phyloP scores from a whole-genome alignment of 2,113 vertebrate species.

The Onychostoma macrolepis region DNA sequence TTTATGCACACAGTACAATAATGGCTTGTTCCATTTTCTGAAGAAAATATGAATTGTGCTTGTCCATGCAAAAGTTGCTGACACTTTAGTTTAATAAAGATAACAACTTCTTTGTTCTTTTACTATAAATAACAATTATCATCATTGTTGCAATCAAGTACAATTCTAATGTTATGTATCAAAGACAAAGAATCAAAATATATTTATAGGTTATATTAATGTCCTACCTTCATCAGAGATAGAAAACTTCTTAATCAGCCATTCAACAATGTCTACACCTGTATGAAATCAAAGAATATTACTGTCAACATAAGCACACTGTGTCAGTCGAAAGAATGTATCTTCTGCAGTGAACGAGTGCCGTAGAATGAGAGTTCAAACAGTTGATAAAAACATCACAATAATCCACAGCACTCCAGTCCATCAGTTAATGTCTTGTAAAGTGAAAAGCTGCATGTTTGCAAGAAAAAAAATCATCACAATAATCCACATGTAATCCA shows the following conservation, averaged over 20 bases:
- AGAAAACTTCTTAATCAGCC: conserved; percentile 84
- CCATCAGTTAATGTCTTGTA: no score
- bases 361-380: neutral
- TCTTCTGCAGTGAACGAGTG: neutral
- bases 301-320: neutral
- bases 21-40: neutral
- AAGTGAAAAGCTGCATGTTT: no score
- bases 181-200: neutral
- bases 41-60: no score
- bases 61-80: no score
- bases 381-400: no score
- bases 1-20: neutral
- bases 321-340: neutral
- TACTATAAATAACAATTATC: neutral
- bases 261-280: conserved; percentile 85
- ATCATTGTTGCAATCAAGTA: neutral
- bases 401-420: no score
- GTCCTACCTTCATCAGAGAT: conserved; percentile 85
- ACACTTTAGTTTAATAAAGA: no score
- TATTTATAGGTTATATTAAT: neutral
- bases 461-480: no score
- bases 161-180: neutral
- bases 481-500: no score
- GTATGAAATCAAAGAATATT: conserved; percentile 30
- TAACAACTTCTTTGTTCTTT: no score